Evolutionary conservation across 2,113 vertebrate species (phyloP), one percentile per base, ranked within the genome.

Genomic region (Nematolebias whitei): DNA sequence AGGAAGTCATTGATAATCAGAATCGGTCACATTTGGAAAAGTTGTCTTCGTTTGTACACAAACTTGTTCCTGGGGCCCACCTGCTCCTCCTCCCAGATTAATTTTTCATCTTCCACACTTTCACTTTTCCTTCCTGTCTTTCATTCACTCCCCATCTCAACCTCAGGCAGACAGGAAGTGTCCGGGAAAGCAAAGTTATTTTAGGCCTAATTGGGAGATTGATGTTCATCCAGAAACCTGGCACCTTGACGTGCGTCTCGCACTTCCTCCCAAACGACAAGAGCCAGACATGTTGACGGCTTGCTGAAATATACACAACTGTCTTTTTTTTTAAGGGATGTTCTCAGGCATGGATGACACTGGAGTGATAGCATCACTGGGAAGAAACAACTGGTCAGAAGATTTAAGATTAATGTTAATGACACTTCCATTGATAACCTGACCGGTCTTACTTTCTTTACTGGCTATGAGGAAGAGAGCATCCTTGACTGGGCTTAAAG

Each of bases 151-250:
- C 45, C 65, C 45, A 45, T 72, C 50, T 73, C 44, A 8, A 23
- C 13, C 71, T 64, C 76, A 32, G 61, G 52, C 73, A 76, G 80
- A 74, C 85, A 90, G 88, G 86, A 88, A 87, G 85, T 85, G 83
- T 88, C 84, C 80, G 75, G 79, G 78, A 84, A 71, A 76, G 56
- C 75, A 78, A 81, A 82, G 88, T 88, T 90, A 89, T 90, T 90
- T 90, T 77, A 86, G 79, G 88, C 83, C 83, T 90, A 91, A 90
- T 90, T 90, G 90, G 80, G 77, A 90, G 88, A 90, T 87, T 91
- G 88, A 91, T 91, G 89, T 76, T 89, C 68, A 83, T 85, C 67
- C 69, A 84, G 88, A 89, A 91, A 90, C 88, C 88, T 87, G 86
- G 87, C 88, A 91, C 87, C 88, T 84, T 83, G 76, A 88, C 89